Evolutionary conservation across 2,888 invertebrate species (phyloP), one percentile per base, ranked within the genome.

Genomic region (Andrena hattorfiana): DNA sequence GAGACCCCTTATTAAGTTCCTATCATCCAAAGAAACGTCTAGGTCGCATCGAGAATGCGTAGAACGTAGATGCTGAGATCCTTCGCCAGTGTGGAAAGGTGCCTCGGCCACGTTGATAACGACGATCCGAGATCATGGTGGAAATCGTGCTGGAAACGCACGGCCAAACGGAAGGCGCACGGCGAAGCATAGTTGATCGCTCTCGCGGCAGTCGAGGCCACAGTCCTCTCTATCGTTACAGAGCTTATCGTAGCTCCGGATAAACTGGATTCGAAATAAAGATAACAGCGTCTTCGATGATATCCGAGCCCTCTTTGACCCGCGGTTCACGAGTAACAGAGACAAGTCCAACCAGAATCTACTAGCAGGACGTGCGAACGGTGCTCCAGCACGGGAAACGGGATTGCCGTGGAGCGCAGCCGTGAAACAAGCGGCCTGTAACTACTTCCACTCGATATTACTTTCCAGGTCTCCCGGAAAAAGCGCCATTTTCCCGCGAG

Each of bases 311-410:
- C 48, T 20, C 66, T 51, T 62, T 78, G 78, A 78, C 73, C 74
- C 66, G 42, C 32, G 51, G 5, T n/a, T 32, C 64, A 10, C 28
- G 20, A 42, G 54, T 7, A 56, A 32, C 20, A 60, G 69, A 62
- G 74, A 78, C 72, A 56, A 66, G 73, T 73, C 30, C 54, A 56
- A 69, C 30, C 56, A 70, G 70, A 81, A 77, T 74, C 67, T 69
- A 70, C 32, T 42, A 59, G 20, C 32, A n/a, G 62, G 6, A 48
- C 49, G 26, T 28, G 73, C 35, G 23, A 62, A 70, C 77, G 56
- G 70, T 42, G 42, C 42, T 5, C 42, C 42, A 42, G 16, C 42
- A 42, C 42, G 42, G 42, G 42, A 16, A 10, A 56, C 20, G 10
- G 56, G 23, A 23, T 56, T 26, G 56, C 42, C 23, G 56, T 10